These are phyloP conservation scores for Heliconius nattereri DNA, from an alignment of 1,140 invertebrate species.

Conservation along the genomic window DNA sequence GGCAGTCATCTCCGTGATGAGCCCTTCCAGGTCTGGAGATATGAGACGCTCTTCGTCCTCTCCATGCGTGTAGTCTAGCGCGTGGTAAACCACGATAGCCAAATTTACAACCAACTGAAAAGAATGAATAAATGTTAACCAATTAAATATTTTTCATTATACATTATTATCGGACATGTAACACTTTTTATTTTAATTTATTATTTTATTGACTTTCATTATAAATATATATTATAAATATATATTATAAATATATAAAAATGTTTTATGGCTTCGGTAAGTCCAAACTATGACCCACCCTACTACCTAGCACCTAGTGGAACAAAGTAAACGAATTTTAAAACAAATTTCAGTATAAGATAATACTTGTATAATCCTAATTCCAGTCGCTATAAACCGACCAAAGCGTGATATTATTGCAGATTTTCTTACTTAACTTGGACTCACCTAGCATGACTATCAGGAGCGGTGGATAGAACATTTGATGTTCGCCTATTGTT, in stretches of 20 bases:
- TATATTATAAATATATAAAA: too few relatives aligned
- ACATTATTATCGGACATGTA: too few relatives aligned
- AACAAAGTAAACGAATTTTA: too few relatives aligned
- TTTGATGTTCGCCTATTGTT: slow-evolving; percentile 48
- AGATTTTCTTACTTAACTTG: slow-evolving; percentile 31
- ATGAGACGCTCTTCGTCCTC: slow-evolving; percentile 92
- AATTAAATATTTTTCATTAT: not conserved
- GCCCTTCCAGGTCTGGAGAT: slow-evolving; percentile 90
- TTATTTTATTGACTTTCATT: too few relatives aligned
- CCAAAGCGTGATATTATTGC: slow-evolving; percentile 2
- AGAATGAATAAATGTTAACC: slow-evolving; percentile 10
- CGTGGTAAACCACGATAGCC: slow-evolving; percentile 91
- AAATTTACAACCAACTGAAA: slow-evolving; percentile 90
- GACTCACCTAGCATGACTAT: slow-evolving; percentile 54
- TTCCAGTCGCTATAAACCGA: not conserved
- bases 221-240: too few relatives aligned
- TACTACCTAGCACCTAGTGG: too few relatives aligned
- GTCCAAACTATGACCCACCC: too few relatives aligned
- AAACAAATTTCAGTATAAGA: too few relatives aligned
- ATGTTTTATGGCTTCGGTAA: too few relatives aligned
- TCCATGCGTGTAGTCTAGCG: slow-evolving; percentile 92
- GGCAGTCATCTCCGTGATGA: slow-evolving; percentile 92
- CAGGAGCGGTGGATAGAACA: slow-evolving; percentile 50
- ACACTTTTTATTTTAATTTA: too few relatives aligned
- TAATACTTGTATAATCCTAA: not conserved